Conservation (phyloP, 2,113 vertebrate genomes). For the Antechinus stuartii region DNA sequence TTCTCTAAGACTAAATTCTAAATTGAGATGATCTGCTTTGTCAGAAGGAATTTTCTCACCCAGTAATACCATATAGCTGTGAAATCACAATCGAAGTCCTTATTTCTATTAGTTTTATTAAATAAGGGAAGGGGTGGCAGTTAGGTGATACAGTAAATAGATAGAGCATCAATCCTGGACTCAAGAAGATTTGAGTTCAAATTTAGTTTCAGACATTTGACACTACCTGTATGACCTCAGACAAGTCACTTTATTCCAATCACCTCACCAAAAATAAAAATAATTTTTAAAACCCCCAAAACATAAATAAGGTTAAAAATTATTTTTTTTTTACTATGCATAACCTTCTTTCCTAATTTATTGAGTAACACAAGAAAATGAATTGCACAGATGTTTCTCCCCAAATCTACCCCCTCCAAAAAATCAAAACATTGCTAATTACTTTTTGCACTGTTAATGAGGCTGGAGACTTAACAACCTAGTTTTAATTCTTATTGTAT, state of each 20-base stretch:
- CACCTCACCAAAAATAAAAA: no score
- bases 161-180: no score
- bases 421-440: constrained; percentile 76
- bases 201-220: no score
- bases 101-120: not conserved
- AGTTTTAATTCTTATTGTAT: constrained; percentile 75
- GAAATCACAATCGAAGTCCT: not conserved
- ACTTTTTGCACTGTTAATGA: constrained; percentile 80
- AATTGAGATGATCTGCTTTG: not conserved
- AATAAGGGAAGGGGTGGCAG: no score
- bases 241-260: no score
- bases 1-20: not conserved
- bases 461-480: constrained; percentile 62
- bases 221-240: no score
- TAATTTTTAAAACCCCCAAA: no score
- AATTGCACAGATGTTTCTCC: constrained; percentile 72
- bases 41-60: not conserved
- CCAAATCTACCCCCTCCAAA: not conserved
- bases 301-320: not conserved
- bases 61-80: not conserved
- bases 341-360: constrained; percentile 59
- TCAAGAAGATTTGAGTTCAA: no score
- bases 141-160: no score
- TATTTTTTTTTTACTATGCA: constrained; percentile 20
- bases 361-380: constrained; percentile 59